Conservation (phyloP, 2,888 invertebrate species). For the Drosophila emarginata region DNA sequence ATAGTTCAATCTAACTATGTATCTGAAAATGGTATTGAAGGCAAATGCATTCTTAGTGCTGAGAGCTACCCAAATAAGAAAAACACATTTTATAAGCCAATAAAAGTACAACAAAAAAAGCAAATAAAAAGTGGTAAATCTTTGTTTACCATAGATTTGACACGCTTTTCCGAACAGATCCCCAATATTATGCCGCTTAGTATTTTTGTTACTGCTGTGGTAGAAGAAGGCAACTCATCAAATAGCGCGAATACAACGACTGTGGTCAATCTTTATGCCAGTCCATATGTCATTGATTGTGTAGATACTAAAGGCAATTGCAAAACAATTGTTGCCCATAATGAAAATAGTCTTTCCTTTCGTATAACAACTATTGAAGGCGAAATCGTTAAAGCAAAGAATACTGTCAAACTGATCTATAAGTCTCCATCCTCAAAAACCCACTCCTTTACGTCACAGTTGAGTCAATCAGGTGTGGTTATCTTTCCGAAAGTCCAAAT, state of each 20-base stretch:
- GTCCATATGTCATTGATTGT: background rate
- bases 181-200: background rate
- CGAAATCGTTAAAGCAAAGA: background rate
- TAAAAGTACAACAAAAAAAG: background rate
- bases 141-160: background rate
- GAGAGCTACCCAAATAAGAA: background rate
- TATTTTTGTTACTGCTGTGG: background rate
- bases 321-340: background rate
- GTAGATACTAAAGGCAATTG: background rate
- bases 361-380: background rate
- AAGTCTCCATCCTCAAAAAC: background rate
- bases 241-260: background rate
- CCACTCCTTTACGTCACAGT: background rate
- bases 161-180: background rate
- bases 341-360: background rate
- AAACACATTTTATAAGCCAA: background rate
- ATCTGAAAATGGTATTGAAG: background rate
- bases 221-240: slow-evolving; percentile 1
- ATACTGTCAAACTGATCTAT: background rate
- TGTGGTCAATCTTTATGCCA: background rate
- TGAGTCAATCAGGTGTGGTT: background rate
- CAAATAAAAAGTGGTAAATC: background rate
- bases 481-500: slow-evolving; percentile 3
- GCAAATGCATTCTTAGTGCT: slow-evolving; percentile 2
- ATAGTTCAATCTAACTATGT: slow-evolving; percentile 12